Base-by-base conservation (phyloP, 2,113 vertebrate genomes). In the Podarcis muralis region DNA sequence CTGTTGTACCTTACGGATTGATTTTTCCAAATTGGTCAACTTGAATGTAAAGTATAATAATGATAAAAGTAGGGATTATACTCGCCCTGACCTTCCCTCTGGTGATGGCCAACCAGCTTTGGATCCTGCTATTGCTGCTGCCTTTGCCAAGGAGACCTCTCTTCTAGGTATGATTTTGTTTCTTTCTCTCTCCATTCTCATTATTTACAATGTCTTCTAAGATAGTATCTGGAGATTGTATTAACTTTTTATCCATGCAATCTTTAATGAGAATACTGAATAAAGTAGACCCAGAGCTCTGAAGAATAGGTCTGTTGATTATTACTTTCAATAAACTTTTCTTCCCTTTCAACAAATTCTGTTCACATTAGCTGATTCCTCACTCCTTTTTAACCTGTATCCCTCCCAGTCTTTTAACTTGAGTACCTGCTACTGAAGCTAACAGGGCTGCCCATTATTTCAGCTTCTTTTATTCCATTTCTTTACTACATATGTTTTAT, bases 41-140 rank as follows among this genome's bases (percentile, higher is more conserved):
- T 97, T 99, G 90, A 99, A 99, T 91, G 99, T 99, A 74, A 99
- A 99, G 94, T 99, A 99, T 97, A 99, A 99, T 97, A 99, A 99
- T 0, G 99, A 99, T 94, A 99, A 99, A 97, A 99, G 99, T 94
- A 98, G 98, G 25, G 99, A 99, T 94, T 99, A 99, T 94, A 99
- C 99, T 6, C 97, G 99, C 90, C 92, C 99, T 9, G 99, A 99
- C 93, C 98, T 99, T 89, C 99, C 99, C 0, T 98, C 98, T 43
- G 99, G 99, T 2, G 99, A 99, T 84, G 98, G 99, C 66, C 99
- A 99, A 15, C 98, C 99, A 85, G 97, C 97, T 0, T 87, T 99
- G 83, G 99, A 99, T 86, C 97, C 97, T 75, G 94, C 98, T 16
- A 97, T 99, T 94, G 98, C 98, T 37, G 98, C 98, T 37, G 98